phyloP scores from a whole-genome alignment of 1,140 invertebrate species.

The Diuraphis noxia region DNA sequence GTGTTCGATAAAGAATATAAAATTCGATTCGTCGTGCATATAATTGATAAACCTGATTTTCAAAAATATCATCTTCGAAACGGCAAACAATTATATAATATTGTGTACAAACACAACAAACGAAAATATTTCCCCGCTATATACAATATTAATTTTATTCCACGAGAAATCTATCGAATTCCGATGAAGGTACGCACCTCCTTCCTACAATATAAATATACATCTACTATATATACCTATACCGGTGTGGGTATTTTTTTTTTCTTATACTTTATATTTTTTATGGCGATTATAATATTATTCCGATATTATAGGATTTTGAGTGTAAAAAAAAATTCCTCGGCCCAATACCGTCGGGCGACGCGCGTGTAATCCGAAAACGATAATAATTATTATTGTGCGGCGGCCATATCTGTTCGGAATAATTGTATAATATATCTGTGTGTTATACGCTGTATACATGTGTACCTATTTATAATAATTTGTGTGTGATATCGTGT shows the following conservation, averaged over 20 bases:
- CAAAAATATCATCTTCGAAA: neutral
- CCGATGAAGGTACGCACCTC: neutral
- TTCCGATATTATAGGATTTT: neutral
- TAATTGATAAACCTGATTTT: slow-evolving; percentile 31
- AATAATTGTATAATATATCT: neutral
- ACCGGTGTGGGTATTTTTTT: neutral
- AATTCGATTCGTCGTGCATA: neutral
- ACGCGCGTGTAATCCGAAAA: neutral
- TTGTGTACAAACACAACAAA: neutral
- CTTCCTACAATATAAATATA: neutral
- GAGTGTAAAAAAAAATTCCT: slow-evolving; percentile 19
- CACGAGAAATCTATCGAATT: neutral
- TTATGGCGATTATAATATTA: neutral
- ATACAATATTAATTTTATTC: neutral
- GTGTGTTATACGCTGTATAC: neutral
- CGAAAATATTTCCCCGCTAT: slow-evolving; percentile 18
- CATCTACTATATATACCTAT: too few species aligned
- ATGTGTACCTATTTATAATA: neutral
- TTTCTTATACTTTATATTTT: neutral
- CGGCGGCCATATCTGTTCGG: neutral
- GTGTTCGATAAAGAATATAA: neutral
- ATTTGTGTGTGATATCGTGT: neutral
- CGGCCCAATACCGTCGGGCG: neutral
- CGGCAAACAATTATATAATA: neutral
- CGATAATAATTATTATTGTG: neutral